Conservation (phyloP, 2,888 invertebrate genomes). For the Cheiracanthium punctorium region DNA sequence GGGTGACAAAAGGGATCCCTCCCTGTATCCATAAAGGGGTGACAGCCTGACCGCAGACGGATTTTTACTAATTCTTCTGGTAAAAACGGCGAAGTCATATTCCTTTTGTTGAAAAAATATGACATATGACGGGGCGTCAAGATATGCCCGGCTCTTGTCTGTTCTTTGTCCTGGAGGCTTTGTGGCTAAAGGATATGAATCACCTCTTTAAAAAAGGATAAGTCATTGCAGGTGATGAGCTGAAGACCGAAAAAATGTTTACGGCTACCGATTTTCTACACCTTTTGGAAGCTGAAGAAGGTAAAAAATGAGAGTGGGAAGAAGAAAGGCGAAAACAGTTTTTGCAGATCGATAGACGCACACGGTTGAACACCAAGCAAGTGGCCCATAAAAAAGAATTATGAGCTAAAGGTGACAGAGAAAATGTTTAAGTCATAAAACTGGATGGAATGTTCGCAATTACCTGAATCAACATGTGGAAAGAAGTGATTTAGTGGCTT, state of each 20-base stretch:
- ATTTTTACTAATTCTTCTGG: conserved; percentile 30
- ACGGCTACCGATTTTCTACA: conserved; percentile 41
- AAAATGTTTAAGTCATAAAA: conserved; percentile 59
- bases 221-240: conserved; percentile 47
- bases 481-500: conserved; percentile 36
- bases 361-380: conserved; percentile 36
- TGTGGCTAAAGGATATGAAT: conserved; percentile 49
- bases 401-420: conserved; percentile 47
- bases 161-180: neutral
- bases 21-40: conserved; percentile 30
- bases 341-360: conserved; percentile 42
- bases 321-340: neutral
- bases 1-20: conserved; percentile 26
- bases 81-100: conserved; percentile 32
- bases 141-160: neutral
- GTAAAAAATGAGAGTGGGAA: neutral
- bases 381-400: conserved; percentile 57
- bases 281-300: conserved; percentile 20
- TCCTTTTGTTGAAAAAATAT: conserved; percentile 28
- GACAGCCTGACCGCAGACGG: conserved; percentile 13
- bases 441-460: conserved; percentile 35
- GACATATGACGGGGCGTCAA: conserved; percentile 35
- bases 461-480: conserved; percentile 51
- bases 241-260: conserved; percentile 12
- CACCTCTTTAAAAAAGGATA: conserved; percentile 35